Base-by-base conservation (phyloP, 2,113 vertebrate genomes). In the Redunca redunca region DNA sequence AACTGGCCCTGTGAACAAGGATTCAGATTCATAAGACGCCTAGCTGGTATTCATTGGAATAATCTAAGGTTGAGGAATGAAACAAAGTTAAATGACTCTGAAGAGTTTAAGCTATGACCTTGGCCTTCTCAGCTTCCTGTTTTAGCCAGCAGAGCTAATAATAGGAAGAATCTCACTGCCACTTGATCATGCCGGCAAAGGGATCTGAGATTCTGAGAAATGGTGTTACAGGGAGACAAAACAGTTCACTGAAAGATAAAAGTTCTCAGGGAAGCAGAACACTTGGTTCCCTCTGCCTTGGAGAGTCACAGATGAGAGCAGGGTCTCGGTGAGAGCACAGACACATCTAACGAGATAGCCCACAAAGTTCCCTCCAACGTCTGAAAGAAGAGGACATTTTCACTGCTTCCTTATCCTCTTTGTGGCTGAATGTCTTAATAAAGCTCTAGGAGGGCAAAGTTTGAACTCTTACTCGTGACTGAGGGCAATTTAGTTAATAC, bases 81-180 rank as follows among this genome's bases (percentile, higher is more conserved):
- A 77, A 83, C 26, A 86, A 78, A 90, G 64, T 48, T 84, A 71
- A 86, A 62, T 74, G 91, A 86, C 40, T 78, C 71, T 60, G 46
- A 55, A 25, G 78, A 91, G 71, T 77, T 96, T 91, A 93, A 91
- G 67, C 60, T 74, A 57, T 88, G 53, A 81, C 83, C 81, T 88
- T 95, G 48, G 92, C 74, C 83, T 94, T 93, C 92, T 95, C 48
- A n/a, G 90, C 77, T 90, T 94, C 88, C 80, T 28, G 82, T 60
- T 94, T 84, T 46, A 94, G 90, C 58, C 25, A 80, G 71, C 57
- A 95, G 64, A 90, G 90, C 80, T 97, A 97, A 95, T 89, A 97
- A 96, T 78, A 97, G 95, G 67, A 93, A 90, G 92, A 80, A 25
- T 92, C 53, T 86, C 86, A 83, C 2, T 77, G 86, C 74, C 46